Evolutionary conservation across 1,140 invertebrate genomes (phyloP).

Genomic region (Drosophila nebulosa): DNA sequence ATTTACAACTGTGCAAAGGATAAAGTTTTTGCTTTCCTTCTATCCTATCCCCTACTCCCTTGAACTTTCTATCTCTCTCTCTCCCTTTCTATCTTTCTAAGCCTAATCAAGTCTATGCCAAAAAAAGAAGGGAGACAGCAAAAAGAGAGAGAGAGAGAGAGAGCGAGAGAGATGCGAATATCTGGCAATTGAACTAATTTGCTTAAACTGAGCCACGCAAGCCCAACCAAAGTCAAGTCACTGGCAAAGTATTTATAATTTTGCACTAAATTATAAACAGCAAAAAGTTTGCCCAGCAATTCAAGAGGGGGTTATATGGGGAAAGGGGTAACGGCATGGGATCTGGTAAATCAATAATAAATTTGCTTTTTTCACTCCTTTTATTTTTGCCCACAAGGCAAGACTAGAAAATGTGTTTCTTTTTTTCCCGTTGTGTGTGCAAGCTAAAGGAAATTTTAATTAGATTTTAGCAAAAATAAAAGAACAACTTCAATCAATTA

Average conservation of each 20-base stretch:
- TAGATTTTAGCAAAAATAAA: background rate
- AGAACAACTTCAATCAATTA: background rate
- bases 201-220: conserved; percentile 56
- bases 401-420: conserved; percentile 9
- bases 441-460: background rate
- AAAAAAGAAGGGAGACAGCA: background rate
- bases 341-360: background rate
- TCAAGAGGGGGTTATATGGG: conserved; percentile 15
- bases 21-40: conserved; percentile 59
- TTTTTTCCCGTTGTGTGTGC: background rate
- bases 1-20: conserved; percentile 78
- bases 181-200: conserved; percentile 76
- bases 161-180: conserved; percentile 20
- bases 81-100: conserved; percentile 37
- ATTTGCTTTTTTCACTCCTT: background rate
- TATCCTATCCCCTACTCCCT: background rate
- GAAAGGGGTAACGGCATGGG: background rate
- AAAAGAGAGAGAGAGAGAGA: background rate
- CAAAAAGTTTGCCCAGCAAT: conserved; percentile 61
- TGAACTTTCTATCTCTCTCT: conserved; percentile 15
- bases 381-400: background rate
- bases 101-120: conserved; percentile 73
- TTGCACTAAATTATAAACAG: conserved; percentile 71
- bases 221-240: background rate
- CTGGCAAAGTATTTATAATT: conserved; percentile 70